Percentiles rank a stretch among this genome's conserved stretches.
Evolutionary conservation across 2,797 vertebrate species (phyloP).

Genomic region (Gymnoscopelus braueri): DNA sequence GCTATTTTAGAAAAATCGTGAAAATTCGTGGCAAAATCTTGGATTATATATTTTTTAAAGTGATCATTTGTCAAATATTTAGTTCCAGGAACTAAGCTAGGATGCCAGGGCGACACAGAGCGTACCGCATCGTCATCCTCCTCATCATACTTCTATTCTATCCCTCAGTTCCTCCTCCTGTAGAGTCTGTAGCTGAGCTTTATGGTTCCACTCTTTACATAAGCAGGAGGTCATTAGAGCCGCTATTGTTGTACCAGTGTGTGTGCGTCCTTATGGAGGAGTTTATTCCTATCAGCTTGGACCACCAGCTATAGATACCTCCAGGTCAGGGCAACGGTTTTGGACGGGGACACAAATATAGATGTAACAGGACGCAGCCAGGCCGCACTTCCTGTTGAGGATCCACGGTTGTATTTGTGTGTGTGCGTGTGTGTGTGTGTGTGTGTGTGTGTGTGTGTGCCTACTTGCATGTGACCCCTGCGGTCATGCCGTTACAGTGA

Average conservation of each 20-base stretch:
- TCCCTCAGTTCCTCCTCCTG: slow-evolving; percentile 32
- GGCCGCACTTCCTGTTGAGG: slow-evolving; percentile 36
- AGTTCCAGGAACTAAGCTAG: too few species aligned
- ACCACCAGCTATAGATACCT: slow-evolving; percentile 76
- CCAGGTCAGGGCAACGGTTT: slow-evolving; percentile 60
- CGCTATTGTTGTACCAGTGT: slow-evolving; percentile 67
- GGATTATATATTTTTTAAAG: too few species aligned
- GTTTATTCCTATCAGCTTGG: slow-evolving; percentile 64
- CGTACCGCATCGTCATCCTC: slow-evolving; percentile 38
- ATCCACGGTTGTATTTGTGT: neutral
- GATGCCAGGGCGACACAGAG: slow-evolving; percentile 37
- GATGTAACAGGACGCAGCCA: slow-evolving; percentile 18
- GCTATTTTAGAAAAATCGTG: too few species aligned
- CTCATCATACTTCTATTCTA: slow-evolving; percentile 45
- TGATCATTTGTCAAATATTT: too few species aligned
- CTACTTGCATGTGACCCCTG: slow-evolving; percentile 3
- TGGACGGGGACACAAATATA: slow-evolving; percentile 64
- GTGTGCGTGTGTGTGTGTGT: neutral
- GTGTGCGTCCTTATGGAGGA: slow-evolving; percentile 36
- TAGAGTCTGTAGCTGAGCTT: slow-evolving; percentile 14
- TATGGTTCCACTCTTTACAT: slow-evolving; percentile 61
- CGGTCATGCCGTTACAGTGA: neutral
- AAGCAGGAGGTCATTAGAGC: slow-evolving; percentile 58
- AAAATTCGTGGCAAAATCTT: too few species aligned
- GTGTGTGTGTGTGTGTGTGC: neutral